Evolutionary conservation across 2,113 vertebrate species (phyloP).

Genomic region (Canis aureus): DNA sequence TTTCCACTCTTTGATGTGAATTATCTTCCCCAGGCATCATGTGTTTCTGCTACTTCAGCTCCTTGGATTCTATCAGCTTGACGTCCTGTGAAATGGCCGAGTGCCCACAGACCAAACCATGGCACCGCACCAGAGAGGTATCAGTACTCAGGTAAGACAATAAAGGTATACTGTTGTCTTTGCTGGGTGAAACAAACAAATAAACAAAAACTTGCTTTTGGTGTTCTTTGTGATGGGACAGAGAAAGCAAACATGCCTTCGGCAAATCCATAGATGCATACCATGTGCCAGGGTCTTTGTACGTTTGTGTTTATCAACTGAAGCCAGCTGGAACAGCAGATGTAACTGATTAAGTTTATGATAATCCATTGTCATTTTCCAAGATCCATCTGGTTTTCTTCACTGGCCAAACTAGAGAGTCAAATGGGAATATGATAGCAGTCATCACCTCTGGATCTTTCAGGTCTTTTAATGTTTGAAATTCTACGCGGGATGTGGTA

Average conservation of each 20-base stretch:
- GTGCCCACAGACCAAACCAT: neutral
- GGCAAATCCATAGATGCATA: neutral
- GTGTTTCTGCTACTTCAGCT: neutral
- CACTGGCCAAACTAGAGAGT: neutral
- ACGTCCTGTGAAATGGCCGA: neutral
- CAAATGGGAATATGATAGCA: neutral
- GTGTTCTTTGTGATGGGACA: neutral
- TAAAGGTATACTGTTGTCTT: neutral
- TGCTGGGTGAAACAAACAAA: neutral
- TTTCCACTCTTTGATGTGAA: neutral
- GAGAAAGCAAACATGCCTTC: neutral
- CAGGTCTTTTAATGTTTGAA: neutral
- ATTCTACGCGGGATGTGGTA: neutral
- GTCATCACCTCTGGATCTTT: neutral
- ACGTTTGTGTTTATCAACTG: neutral
- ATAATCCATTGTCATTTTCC: neutral
- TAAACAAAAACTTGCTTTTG: neutral
- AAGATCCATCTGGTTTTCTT: neutral
- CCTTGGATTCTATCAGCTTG: neutral
- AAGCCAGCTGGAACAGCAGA: neutral
- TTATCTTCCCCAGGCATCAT: neutral
- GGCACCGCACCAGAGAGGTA: neutral
- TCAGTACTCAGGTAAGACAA: neutral
- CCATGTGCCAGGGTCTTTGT: neutral
- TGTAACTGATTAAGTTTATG: neutral